Percentiles rank a stretch among this genome's conserved stretches.
phyloP scores from a whole-genome alignment of 2,797 vertebrate species.

The Bovichtus variegatus region DNA sequence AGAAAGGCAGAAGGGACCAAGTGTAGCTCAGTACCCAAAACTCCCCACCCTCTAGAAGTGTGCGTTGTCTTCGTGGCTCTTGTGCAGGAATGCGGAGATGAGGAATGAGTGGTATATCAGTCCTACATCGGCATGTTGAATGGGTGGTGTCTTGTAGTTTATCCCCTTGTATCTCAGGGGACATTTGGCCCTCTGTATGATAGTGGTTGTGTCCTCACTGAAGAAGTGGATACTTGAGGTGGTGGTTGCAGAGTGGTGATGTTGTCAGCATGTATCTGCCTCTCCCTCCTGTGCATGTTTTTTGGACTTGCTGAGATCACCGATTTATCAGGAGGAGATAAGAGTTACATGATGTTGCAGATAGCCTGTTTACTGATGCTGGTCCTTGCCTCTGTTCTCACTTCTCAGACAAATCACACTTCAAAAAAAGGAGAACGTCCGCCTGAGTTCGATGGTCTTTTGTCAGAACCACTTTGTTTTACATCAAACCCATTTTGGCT shows the following conservation, averaged over 20 bases:
- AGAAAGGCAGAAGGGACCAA: constrained; percentile 63
- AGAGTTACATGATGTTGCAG: constrained; percentile 25
- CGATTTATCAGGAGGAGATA: constrained; percentile 24
- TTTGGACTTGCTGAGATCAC: constrained; percentile 30
- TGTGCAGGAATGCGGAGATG: constrained; percentile 68
- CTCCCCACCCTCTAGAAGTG: constrained; percentile 62
- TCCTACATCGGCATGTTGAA: constrained; percentile 74
- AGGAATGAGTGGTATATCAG: constrained; percentile 72
- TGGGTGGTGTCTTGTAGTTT: constrained; percentile 68
- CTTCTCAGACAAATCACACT: constrained; percentile 5
- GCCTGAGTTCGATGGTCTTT: neutral
- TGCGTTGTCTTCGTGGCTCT: constrained; percentile 73
- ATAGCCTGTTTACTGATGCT: constrained; percentile 50
- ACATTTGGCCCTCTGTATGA: constrained; percentile 66
- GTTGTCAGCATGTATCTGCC: constrained; percentile 75
- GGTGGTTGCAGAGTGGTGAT: constrained; percentile 65
- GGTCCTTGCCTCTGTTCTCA: constrained; percentile 49
- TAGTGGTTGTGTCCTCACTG: constrained; percentile 77
- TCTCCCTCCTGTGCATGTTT: constrained; percentile 55
- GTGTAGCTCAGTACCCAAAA: constrained; percentile 79
- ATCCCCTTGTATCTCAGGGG: constrained; percentile 64
- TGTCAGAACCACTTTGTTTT: neutral
- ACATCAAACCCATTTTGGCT: neutral
- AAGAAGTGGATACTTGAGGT: constrained; percentile 67
- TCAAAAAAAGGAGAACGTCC: neutral